Evolutionary conservation across 2,797 vertebrate genomes (phyloP), one percentile per base, ranked within the genome.

Genomic region (Galaxias olidus): DNA sequence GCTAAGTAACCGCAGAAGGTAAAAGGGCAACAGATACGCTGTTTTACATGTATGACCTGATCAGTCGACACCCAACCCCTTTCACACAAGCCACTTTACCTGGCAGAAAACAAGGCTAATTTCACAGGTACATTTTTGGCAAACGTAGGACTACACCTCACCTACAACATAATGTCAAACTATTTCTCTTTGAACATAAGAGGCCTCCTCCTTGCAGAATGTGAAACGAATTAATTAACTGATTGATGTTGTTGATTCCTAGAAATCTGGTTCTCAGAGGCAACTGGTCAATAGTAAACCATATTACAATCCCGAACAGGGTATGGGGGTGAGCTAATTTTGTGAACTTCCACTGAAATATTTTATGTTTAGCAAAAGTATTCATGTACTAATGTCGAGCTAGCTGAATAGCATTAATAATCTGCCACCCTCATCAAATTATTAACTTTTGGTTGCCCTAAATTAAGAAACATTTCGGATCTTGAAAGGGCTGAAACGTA

Each of bases 31-130:
- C 65, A 88, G 81, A 84, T 84, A 91, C 89, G 90, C 72, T 64
- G 83, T 58, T 76, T 46, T 71, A 74, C 88, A 84, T 85, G 89
- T 77, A 82, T 55, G 77, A 86, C 86, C 77, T 84, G 87, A 87
- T 77, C 1, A 30, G 73, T 67, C 75, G 46, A 74, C 57, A 76
- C 61, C 66, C 40, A 17, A 41, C 48, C 51, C 43, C 17, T 3
- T 4, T 13, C 17, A 42, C 50, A 46, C 57, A 42, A 5, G 15
- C n/a, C 13, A 7, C 8, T 81, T 76, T 81, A 50, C 86, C 84
- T 79, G 12, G 0, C 13, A 40, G 18, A 15, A 64, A 65, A 74
- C 75, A 78, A 80, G 78, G 65, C 51, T 18, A 9, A 40, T 76
- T 77, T 71, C 71, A 65, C 10, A n/a, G 18, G 11, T 12, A 9